Evolutionary conservation across 1,140 invertebrate genomes (phyloP).

Genomic region (Macrosteles quadrilineatus): DNA sequence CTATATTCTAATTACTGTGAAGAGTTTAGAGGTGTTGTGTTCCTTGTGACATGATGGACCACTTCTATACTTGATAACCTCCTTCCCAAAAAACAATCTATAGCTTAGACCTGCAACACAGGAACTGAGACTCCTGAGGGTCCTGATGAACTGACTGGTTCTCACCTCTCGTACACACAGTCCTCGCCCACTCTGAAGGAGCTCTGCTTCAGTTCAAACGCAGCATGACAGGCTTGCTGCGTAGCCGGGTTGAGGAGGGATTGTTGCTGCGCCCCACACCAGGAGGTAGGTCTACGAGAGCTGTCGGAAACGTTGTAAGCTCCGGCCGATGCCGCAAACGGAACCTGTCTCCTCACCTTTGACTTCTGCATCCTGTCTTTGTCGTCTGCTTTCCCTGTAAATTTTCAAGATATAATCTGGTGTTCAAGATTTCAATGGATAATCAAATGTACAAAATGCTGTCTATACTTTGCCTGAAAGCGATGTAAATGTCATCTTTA

Average conservation of each 20-base stretch:
- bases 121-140: too few relatives aligned
- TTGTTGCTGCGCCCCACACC: conserved; percentile 44
- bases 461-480: too few relatives aligned
- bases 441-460: too few relatives aligned
- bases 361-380: not conserved
- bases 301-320: conserved; percentile 32
- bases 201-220: conserved; percentile 61
- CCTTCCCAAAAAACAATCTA: too few relatives aligned
- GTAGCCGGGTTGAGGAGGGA: conserved; percentile 46
- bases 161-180: conserved; percentile 64
- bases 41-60: too few relatives aligned
- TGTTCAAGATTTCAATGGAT: not conserved
- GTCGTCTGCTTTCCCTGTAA: conserved; percentile 19
- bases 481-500: too few relatives aligned
- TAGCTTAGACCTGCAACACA: too few relatives aligned
- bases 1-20: too few relatives aligned
- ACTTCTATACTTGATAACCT: too few relatives aligned
- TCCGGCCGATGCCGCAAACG: conserved; percentile 24
- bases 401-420: not conserved
- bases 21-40: too few relatives aligned
- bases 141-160: not conserved
- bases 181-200: conserved; percentile 69
- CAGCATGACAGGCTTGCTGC: conserved; percentile 54
- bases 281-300: conserved; percentile 33
- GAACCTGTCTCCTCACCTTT: conserved; percentile 12